Conservation (phyloP, 2,888 invertebrate genomes). For the Chymomyza fuscimana region DNA sequence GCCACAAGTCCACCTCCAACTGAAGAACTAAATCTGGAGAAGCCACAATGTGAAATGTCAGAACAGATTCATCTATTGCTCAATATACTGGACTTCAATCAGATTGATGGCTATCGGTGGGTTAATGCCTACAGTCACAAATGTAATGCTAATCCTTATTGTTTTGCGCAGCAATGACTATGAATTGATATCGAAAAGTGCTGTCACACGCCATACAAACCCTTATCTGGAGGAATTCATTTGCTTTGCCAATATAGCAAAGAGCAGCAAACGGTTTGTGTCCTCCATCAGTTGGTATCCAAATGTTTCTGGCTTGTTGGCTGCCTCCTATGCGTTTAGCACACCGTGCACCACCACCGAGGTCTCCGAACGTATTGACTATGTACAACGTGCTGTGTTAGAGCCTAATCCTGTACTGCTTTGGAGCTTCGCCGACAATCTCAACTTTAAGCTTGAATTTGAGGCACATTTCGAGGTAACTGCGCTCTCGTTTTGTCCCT, state of each 20-base stretch:
- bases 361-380: conserved; percentile 77
- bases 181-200: conserved; percentile 63
- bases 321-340: conserved; percentile 84
- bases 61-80: conserved; percentile 73
- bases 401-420: conserved; percentile 85
- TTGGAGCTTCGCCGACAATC: conserved; percentile 87
- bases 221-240: conserved; percentile 80
- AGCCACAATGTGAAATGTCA: conserved; percentile 70
- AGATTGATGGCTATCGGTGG: conserved; percentile 79
- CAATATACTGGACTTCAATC: conserved; percentile 78
- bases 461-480: conserved; percentile 85
- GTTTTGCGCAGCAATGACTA: conserved; percentile 75
- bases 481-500: conserved; percentile 85
- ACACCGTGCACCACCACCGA: conserved; percentile 78
- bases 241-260: conserved; percentile 84
- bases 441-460: conserved; percentile 86
- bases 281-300: conserved; percentile 86
- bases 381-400: conserved; percentile 82
- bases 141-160: neutral
- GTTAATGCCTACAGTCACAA: neutral
- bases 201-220: conserved; percentile 68
- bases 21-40: conserved; percentile 34
- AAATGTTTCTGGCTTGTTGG: conserved; percentile 85
- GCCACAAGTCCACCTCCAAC: conserved; percentile 35
- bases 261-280: conserved; percentile 85